Percentiles rank a stretch among this genome's conserved stretches.
Conservation (phyloP, 2,888 invertebrate species). For the Parasteatoda lunata region DNA sequence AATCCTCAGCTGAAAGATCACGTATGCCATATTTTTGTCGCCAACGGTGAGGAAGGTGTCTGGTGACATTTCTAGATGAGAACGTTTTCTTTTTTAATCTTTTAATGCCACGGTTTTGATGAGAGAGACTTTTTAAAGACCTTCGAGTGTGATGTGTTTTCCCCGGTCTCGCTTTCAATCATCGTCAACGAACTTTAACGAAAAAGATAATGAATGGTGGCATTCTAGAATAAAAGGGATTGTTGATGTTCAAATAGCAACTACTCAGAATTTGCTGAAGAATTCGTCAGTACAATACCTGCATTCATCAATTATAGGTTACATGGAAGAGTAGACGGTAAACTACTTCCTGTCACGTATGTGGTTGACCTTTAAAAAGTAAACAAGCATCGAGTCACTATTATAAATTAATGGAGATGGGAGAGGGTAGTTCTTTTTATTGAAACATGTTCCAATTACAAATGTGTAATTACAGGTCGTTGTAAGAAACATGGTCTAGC, state of each 20-base stretch:
- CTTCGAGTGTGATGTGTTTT: neutral
- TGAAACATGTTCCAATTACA: too few species aligned
- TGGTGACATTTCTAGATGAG: slow-evolving; percentile 6
- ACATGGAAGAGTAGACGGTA: neutral
- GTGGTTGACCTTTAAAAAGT: too few species aligned
- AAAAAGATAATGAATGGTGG: slow-evolving; percentile 10
- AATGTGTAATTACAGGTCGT: too few species aligned
- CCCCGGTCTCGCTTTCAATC: slow-evolving; percentile 29
- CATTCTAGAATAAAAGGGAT: neutral
- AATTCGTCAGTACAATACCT: neutral
- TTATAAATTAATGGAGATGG: too few species aligned
- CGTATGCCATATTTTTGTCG: slow-evolving; percentile 47
- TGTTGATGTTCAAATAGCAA: neutral
- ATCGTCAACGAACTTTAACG: slow-evolving; percentile 26
- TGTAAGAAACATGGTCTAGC: too few species aligned
- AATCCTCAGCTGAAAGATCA: slow-evolving; percentile 32
- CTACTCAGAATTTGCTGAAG: neutral
- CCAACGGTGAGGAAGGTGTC: slow-evolving; percentile 35
- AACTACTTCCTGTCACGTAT: too few species aligned
- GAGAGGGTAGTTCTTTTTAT: too few species aligned
- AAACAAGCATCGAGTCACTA: too few species aligned
- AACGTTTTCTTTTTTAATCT: neutral
- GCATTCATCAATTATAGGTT: neutral
- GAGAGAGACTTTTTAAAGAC: neutral
- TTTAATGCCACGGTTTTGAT: neutral